These are phyloP conservation scores for Sylvilagus floridanus DNA, from an alignment of 2,797 vertebrate species.

Conservation along the genomic window DNA sequence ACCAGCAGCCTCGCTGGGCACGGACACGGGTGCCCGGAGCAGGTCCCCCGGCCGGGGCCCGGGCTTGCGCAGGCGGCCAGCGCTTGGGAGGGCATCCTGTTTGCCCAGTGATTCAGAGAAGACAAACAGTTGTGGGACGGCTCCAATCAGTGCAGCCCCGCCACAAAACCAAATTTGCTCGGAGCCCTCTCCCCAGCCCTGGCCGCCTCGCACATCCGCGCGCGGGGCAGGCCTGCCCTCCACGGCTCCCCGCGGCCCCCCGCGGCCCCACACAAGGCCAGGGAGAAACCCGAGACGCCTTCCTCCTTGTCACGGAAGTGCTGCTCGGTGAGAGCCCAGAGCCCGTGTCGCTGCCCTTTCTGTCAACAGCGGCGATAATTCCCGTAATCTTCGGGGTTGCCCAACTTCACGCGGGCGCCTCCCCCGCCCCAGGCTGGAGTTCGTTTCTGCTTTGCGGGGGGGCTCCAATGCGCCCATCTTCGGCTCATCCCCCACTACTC, in stretches of 20 bases:
- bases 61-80: background rate
- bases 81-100: conserved; percentile 74
- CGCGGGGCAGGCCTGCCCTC: background rate
- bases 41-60: conserved; percentile 40
- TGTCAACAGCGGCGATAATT: conserved; percentile 65
- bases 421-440: background rate
- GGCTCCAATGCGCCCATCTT: background rate
- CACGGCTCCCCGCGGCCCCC: background rate
- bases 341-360: conserved; percentile 66
- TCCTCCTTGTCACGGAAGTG: conserved; percentile 65
- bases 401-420: rapidly evolving
- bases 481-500: background rate
- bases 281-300: background rate
- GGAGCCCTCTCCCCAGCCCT: background rate
- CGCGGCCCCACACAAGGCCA: background rate
- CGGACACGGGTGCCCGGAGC: rapidly evolving
- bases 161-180: conserved; percentile 87
- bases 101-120: conserved; percentile 88
- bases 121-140: conserved; percentile 80
- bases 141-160: conserved; percentile 84
- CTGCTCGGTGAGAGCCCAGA: conserved; percentile 70
- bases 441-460: rapidly evolving
- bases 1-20: background rate
- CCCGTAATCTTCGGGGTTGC: background rate
- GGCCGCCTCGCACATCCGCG: background rate